Evolutionary conservation across 2,113 vertebrate genomes (phyloP).

Genomic region (Sturnus vulgaris): DNA sequence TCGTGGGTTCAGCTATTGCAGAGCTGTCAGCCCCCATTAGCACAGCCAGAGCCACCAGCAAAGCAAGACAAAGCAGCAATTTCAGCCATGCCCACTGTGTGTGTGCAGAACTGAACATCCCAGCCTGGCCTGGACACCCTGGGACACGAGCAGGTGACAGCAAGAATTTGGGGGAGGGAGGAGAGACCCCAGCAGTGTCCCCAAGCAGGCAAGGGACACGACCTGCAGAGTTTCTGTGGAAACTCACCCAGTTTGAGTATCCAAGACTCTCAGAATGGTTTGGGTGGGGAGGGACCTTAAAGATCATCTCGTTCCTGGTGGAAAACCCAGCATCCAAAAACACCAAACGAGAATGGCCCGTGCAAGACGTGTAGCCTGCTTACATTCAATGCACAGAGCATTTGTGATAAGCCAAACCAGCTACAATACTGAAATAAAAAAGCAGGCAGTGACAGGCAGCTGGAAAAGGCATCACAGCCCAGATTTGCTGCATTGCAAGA

Average conservation of each 20-base stretch:
- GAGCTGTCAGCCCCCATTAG: slow-evolving; percentile 65
- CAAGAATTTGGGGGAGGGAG: not conserved
- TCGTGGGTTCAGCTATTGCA: slow-evolving; percentile 22
- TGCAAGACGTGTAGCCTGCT: not conserved
- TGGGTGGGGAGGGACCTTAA: not conserved
- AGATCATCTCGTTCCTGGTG: too few relatives aligned
- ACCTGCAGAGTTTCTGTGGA: not conserved
- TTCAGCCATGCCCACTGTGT: not conserved
- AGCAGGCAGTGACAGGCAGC: not conserved
- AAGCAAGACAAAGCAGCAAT: slow-evolving; percentile 22
- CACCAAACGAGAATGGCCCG: not conserved
- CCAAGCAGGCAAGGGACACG: not conserved
- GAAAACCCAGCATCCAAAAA: not conserved
- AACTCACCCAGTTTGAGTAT: not conserved
- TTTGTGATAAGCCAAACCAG: not conserved
- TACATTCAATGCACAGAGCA: not conserved
- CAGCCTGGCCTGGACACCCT: not conserved
- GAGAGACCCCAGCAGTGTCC: not conserved
- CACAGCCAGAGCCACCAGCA: not conserved
- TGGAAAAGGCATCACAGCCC: not conserved
- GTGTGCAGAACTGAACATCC: not conserved
- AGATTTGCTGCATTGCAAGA: not conserved
- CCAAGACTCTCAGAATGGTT: not conserved
- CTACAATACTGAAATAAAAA: not conserved
- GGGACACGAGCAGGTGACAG: slow-evolving; percentile 5